Base-by-base conservation (phyloP, 2,113 vertebrate species). In the Chloropsis cyanopogon region DNA sequence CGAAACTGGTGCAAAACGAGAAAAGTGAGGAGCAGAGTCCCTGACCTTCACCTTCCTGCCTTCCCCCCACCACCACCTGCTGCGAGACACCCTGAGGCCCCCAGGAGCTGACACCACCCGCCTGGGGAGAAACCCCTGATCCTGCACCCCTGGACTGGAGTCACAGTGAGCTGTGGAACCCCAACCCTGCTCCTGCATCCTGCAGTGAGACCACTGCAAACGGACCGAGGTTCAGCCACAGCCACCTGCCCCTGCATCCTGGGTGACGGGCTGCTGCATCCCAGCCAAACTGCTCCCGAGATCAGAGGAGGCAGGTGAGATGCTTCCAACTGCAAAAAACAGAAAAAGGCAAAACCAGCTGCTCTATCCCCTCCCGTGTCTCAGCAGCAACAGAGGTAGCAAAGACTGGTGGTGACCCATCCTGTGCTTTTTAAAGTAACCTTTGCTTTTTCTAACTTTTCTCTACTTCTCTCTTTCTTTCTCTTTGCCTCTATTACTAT, bases 81-180 rank as follows among this genome's bases (percentile, higher is more conserved):
- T 50, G 15, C 0, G 1, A 28, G 35, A 50, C n/a, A 11, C 15
- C 46, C 29, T 15, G 37, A 35, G 37, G 12, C 3, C 9, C 18
- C 31, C 0, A 0, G 24, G 46, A 52, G 8, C 20, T 0, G 1
- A 24, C 3, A 0, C 4, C 2, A 2, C 29, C 33, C 0, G 0
- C 39, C 0, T 60, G 56, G 8, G 16, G 20, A 42, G 31, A 52
- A 2, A 3, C 3, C 25, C 37, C 25, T 0, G 0, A 13, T 8
- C n/a, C 57, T 59, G 57, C 14, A 59, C 10, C 57, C 57, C 57
- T 59, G 56, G 14, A 25, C 14, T 7, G 5, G 23, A 11, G n/a
- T 17, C 57, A 59, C 23, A 37, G 57, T 2, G n/a, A 59, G 57
- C 57, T 59, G 57, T 37, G n/a, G 57, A 37, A 12, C 15, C 7